Evolutionary conservation across 1,140 invertebrate species (phyloP), one percentile per base, ranked within the genome.

Genomic region (Drosophila watanabei): DNA sequence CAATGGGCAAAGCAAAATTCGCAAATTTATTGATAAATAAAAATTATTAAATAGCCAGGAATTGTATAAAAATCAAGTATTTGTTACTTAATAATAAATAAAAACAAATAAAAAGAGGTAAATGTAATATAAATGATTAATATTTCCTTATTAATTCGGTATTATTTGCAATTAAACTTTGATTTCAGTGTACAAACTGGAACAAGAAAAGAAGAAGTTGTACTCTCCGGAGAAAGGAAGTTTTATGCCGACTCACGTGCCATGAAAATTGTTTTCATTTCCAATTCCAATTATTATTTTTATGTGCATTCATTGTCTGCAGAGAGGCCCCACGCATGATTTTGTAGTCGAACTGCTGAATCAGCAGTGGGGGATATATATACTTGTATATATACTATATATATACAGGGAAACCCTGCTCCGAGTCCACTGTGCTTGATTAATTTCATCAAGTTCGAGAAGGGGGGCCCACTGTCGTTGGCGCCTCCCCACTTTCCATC

Each of bases 271-370:
- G 85, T 85, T 90, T 90, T 85, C 69, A 72, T 79, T 79, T 80
- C 52, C 81, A 89, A 85, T 85, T 85, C 86, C 85, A 89, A 89
- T 89, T 90, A 89, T 90, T 90, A 90, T 90, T 90, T 89, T 89
- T 89, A 85, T 88, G 85, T 88, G 70, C 78, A 90, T 82, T 89
- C 86, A 89, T 90, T 89, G 82, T 89, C 85, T 82, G 66, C n/a
- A 4, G n/a, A n/a, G 7, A 24, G 43, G 28, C 39, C 60, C 54
- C 75, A 85, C 81, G 85, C 73, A 80, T 84, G 85, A 75, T 72
- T 86, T 88, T 89, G 90, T 86, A 73, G 57, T 77, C 82, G 48
- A 56, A 71, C 35, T 69, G 82, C 82, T 86, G 87, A 89, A 58
- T 90, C 86, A 91, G 87, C 86, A 64, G 32, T 11, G 49, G 30